Percentiles rank a stretch among this genome's conserved stretches.
phyloP scores from a whole-genome alignment of 2,888 invertebrate genomes.

The Strigamia crassipes region DNA sequence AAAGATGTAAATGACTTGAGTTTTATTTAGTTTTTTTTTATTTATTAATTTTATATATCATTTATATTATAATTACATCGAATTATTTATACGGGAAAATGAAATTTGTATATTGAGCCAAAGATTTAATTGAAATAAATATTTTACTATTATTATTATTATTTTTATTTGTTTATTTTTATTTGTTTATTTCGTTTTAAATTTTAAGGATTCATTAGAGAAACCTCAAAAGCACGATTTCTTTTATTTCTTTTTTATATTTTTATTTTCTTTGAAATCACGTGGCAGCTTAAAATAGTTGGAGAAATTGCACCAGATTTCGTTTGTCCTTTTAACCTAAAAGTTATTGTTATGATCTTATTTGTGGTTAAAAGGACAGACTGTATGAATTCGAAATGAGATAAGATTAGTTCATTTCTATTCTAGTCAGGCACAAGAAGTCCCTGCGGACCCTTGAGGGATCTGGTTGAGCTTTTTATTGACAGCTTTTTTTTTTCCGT shows the following conservation, averaged over 20 bases:
- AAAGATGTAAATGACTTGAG: not conserved
- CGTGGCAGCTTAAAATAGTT: not conserved
- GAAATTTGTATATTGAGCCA: not conserved
- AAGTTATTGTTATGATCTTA: constrained; percentile 22
- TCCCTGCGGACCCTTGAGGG: constrained; percentile 11
- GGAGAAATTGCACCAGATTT: constrained; percentile 1
- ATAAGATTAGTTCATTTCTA: constrained; percentile 33
- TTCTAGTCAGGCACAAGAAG: constrained; percentile 23
- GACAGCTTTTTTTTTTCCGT: not conserved
- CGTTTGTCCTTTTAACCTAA: constrained; percentile 27
- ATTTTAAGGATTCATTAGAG: not conserved
- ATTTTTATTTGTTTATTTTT: not conserved
- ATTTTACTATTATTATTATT: not conserved
- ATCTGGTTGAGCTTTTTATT: constrained; percentile 13
- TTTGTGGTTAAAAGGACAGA: constrained; percentile 32
- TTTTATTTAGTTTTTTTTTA: not conserved
- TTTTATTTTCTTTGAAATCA: not conserved
- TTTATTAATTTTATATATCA: not conserved
- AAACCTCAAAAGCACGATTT: not conserved
- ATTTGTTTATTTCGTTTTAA: not conserved
- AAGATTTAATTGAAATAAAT: constrained; percentile 7
- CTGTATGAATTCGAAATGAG: constrained; percentile 33
- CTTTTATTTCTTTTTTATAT: not conserved
- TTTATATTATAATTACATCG: not conserved
- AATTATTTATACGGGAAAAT: not conserved